Evolutionary conservation across 2,888 invertebrate species (phyloP), one percentile per base, ranked within the genome.

Genomic region (Shargacucullia verbasci): DNA sequence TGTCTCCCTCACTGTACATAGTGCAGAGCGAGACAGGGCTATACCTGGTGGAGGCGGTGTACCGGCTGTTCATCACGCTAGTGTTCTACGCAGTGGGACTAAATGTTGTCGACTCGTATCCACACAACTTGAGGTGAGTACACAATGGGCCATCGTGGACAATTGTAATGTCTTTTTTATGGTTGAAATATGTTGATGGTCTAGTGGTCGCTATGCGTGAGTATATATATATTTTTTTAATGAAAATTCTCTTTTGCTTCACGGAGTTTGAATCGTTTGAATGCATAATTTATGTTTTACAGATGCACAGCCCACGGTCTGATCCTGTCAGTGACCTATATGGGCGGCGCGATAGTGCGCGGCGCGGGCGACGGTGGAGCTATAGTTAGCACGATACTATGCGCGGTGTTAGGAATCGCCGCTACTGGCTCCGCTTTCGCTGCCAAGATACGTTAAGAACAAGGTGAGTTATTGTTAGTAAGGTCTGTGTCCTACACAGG

Each of bases 281-380:
- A n/a, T n/a, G n/a, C n/a, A n/a, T n/a, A n/a, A n/a, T n/a, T n/a
- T n/a, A n/a, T n/a, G n/a, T n/a, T 15, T 38, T 14, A 0, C 83
- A 95, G 95, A 68, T 95, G 95, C 78, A 95, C 95, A 0, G 94
- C 94, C 0, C 95, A 94, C 79, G 95, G 95, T 0, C 83, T 95
- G 14, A 88, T 95, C 63, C 86, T 95, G 11, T 94, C 94, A 0
- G 82, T 94, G 52, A 88, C 92, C 49, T 95, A 94, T 72, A 80
- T 94, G 81, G 89, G 93, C 7, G 94, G 94, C 0, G 91, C 95
- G 2, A 70, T 88, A 1, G 93, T 94, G 14, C 91, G 94, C 7
- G 94, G 83, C 53, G 68, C 82, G 78, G 68, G 88, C 75, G 78
- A 86, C 63, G 70, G 85, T 80, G 65, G 88, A 54, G 59, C 82